Evolutionary conservation across 2,113 vertebrate species (phyloP), one percentile per base, ranked within the genome.

Genomic region (Brienomyrus brachyistius): DNA sequence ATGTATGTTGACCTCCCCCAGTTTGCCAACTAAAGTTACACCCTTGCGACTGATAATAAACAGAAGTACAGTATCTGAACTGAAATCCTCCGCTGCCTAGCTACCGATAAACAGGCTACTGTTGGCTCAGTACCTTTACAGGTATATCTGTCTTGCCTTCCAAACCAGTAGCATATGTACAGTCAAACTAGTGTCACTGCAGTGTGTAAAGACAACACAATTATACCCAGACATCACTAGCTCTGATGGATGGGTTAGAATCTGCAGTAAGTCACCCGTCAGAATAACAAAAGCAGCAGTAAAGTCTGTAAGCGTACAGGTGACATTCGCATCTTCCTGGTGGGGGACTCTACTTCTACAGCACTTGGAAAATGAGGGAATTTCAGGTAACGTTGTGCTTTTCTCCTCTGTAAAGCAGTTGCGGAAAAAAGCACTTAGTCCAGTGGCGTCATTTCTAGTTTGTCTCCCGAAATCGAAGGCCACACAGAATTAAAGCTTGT

Each of bases 401-500:
- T 31, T 11, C 62, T 27, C 62, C n/a, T 70, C 62, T 1, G 4
- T 31, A 27, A 31, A 70, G 9, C 3, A 66, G 62, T 3, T n/a
- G 59, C 23, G 1, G 59, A 66, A 3, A 11, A 31, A 66, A 66
- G 10, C 13, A 70, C 62, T 31, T 66, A 1, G 9, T 31, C 56
- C 56, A 59, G 7, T 62, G n/a, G 56, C 23, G 2, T 62, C 56
- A 62, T 62, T 62, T 62, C 56, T 59, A 59, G 19, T 59, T 8
- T 59, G 56, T 62, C 21, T 62, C 56, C 56, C 23, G 0, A n/a
- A 62, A n/a, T 62, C 56, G 56, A n/a, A n/a, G 70, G 31, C 70
- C 5, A 5, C 31, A 7, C 31, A 77, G 4, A 40, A 1, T 77
- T 40, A 40, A 35, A 19, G 70, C 11, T 19, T 40, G 66, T 97